Base-by-base conservation (phyloP, 2,888 invertebrate species). In the Caradrina clavipalpis region DNA sequence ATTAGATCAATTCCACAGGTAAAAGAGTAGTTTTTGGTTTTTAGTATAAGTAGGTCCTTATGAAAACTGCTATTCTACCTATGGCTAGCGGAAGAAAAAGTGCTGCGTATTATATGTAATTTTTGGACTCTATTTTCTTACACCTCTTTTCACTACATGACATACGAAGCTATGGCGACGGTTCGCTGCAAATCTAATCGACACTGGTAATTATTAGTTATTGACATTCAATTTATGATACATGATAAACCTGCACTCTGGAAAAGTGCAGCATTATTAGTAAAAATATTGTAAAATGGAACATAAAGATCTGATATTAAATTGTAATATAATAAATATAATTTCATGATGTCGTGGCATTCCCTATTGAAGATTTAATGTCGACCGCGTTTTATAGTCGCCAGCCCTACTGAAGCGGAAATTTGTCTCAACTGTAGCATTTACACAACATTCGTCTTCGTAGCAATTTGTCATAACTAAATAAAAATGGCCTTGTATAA, bases 401-500 rank as follows among this genome's bases (percentile, higher is more conserved):
- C 82, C 85, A 87, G 84, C 84, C 82, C 82, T 80, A 80, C 68
- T 55, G 59, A 58, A 66, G 69, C 55, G 67, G 71, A 73, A 70
- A 63, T 70, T 50, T 62, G 50, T 70, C 61, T 69, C 73, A 74
- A 67, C 75, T 63, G 64, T 71, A 76, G 81, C 78, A 80, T 80
- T 87, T 84, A 87, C 84, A 83, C 83, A 84, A 82, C 82, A 84
- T 87, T 85, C 86, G 83, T 86, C 85, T 83, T 77, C 77, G 78
- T 83, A 87, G 73, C 77, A 86, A 81, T 85, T 77, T 86, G 81
- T 81, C 74, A 68, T 82, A 78, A 79, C 83, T 86, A 87, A 87
- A 89, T 89, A 83, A 89, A 88, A 90, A 93, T 90, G 93, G 93
- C 94, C 94, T 94, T 94, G 93, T 94, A 92, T 92, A 90, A 90